Percentiles rank a stretch among this genome's conserved stretches.
These are phyloP conservation scores for Altica lythri DNA, from an alignment of 2,888 invertebrate species.

Conservation along the genomic window DNA sequence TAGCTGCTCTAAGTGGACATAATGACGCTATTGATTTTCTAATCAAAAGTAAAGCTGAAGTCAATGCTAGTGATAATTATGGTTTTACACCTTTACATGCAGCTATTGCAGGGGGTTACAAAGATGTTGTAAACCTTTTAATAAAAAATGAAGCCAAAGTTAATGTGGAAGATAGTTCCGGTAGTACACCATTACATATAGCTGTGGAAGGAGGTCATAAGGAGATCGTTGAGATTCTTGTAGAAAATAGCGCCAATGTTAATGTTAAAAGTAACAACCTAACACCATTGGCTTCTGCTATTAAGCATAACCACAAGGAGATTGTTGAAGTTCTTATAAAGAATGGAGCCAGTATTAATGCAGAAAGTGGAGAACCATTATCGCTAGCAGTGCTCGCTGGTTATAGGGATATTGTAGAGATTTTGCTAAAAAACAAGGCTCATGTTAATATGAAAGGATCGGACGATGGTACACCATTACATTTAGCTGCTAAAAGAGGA, in stretches of 20 bases:
- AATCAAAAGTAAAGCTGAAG: neutral
- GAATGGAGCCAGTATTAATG: neutral
- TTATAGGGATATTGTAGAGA: neutral
- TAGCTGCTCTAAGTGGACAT: slow-evolving; percentile 60
- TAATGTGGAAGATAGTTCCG: too few species aligned
- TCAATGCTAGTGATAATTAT: neutral
- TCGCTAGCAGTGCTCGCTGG: neutral
- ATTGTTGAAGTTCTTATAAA: neutral
- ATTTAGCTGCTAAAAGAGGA: neutral
- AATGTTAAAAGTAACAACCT: neutral
- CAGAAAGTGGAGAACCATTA: neutral
- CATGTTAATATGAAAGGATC: neutral
- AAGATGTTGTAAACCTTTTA: neutral
- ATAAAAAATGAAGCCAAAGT: neutral
- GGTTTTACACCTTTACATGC: neutral
- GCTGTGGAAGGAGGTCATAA: slow-evolving; percentile 59
- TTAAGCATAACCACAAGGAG: neutral
- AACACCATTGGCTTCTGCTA: neutral
- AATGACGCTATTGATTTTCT: slow-evolving; percentile 35
- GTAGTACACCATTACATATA: slow-evolving; percentile 60
- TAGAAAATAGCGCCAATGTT: neutral
- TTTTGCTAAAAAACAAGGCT: neutral
- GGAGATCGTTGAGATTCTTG: slow-evolving; percentile 32
- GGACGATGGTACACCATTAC: neutral
- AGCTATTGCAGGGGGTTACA: neutral